Evolutionary conservation across 2,888 invertebrate species (phyloP), one percentile per base, ranked within the genome.

Genomic region (Podotricha telesiphe): DNA sequence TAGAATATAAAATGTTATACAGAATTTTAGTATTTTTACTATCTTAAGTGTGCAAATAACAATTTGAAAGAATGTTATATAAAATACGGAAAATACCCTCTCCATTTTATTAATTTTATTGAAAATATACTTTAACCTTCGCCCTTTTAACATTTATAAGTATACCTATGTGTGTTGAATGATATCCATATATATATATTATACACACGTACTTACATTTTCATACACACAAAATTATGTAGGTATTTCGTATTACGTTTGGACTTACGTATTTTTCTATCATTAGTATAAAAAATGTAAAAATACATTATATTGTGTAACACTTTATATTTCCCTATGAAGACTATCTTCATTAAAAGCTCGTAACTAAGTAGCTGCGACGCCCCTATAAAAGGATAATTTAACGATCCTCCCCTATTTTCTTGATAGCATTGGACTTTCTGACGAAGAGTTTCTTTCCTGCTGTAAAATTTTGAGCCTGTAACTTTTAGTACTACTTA

Each of bases 321-420:
- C 45, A n/a, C n/a, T 45, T 45, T 45, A 45, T 45, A 45, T 45
- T 45, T 45, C 45, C 45, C 15, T 3, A 45, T 45, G 45, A 22
- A 19, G 28, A 37, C 37, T 37, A 37, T 8, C 55, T 65, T 47
- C 28, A 65, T 65, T 55, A 65, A 45, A 53, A 55, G 45, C 55
- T 45, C 45, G 28, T 65, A 64, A 63, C 40, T 40, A 42, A 55
- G 28, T 28, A 55, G 45, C 45, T 28, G 28, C 28, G 17, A 65
- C 65, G 55, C 45, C 34, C 47, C 55, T 55, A 55, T 55, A 55
- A 28, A 55, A 65, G 55, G 22, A 45, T 65, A 65, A 65, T 65
- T 65, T 65, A 34, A 17, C 65, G 55, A 45, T 65, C 65, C 13
- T 45, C 55, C 34, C 53, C 42, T 34, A 65, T 65, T 65, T 55